These are phyloP conservation scores for Panthera tigris DNA, from an alignment of 2,113 vertebrate genomes.

Conservation along the genomic window DNA sequence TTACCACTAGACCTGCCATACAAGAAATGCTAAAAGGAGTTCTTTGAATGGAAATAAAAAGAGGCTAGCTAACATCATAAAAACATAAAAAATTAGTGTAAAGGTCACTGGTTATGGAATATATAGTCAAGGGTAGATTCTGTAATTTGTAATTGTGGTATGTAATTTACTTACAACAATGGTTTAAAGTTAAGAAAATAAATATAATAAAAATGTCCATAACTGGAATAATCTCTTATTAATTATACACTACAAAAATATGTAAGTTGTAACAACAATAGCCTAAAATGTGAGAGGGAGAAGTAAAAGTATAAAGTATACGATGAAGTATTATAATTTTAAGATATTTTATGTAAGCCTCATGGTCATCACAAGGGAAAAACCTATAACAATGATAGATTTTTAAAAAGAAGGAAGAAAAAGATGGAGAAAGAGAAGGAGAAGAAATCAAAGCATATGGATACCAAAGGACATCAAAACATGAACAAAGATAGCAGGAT, in stretches of 20 bases:
- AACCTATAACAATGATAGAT: not conserved
- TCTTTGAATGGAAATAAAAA: not conserved
- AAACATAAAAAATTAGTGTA: not conserved
- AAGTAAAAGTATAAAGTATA: not conserved
- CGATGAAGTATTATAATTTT: not conserved
- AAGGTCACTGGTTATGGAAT: not conserved
- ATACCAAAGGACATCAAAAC: not conserved
- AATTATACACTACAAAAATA: not conserved
- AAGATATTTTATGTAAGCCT: not conserved
- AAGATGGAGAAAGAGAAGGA: no score
- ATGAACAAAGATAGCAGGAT: not conserved
- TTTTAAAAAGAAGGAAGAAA: not conserved
- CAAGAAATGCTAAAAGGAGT: not conserved
- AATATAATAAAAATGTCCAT: not conserved
- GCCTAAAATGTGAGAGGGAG: not conserved
- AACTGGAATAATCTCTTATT: not conserved
- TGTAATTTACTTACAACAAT: not conserved
- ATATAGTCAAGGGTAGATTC: not conserved
- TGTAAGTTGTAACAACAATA: not conserved
- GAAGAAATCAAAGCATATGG: not conserved
- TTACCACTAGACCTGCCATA: not conserved
- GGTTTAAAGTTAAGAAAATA: not conserved
- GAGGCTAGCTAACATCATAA: not conserved
- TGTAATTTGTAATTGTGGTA: not conserved
- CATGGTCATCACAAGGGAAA: not conserved